phyloP scores from a whole-genome alignment of 1,140 invertebrate genomes.

The Mercenaria mercenaria region DNA sequence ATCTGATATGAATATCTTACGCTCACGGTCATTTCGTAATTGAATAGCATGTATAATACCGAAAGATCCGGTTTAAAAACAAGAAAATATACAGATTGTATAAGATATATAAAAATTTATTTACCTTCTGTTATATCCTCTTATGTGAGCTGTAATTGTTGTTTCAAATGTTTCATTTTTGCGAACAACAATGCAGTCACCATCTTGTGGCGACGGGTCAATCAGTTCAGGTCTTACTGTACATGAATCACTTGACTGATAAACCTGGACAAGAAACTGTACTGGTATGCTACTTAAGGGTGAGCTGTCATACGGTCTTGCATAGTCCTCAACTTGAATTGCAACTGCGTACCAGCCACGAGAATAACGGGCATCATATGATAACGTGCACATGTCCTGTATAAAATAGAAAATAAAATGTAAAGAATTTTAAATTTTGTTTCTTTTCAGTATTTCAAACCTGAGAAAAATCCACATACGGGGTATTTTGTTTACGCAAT shows the following conservation, averaged over 20 bases:
- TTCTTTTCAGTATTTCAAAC: too few relatives aligned
- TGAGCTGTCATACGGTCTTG: background rate
- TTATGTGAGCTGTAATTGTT: background rate
- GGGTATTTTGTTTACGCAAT: too few relatives aligned
- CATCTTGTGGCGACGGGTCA: background rate
- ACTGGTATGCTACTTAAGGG: constrained; percentile 61
- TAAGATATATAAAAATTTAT: too few relatives aligned
- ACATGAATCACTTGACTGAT: background rate
- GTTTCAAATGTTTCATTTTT: background rate
- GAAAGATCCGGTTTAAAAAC: too few relatives aligned
- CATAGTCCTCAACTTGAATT: constrained; percentile 64
- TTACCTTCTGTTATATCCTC: background rate
- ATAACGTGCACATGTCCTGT: constrained; percentile 30
- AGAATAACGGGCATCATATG: constrained; percentile 10
- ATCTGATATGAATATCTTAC: too few relatives aligned
- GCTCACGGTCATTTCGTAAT: too few relatives aligned
- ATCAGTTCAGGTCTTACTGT: background rate
- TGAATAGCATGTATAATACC: too few relatives aligned
- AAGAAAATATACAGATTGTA: too few relatives aligned
- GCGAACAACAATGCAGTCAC: background rate
- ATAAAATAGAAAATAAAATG: background rate
- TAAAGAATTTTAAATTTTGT: too few relatives aligned
- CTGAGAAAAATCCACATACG: too few relatives aligned
- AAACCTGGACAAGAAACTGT: constrained; percentile 57
- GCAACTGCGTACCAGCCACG: constrained; percentile 59